Conservation (phyloP, 1,140 invertebrate species). For the Medauroidea extradentata region DNA sequence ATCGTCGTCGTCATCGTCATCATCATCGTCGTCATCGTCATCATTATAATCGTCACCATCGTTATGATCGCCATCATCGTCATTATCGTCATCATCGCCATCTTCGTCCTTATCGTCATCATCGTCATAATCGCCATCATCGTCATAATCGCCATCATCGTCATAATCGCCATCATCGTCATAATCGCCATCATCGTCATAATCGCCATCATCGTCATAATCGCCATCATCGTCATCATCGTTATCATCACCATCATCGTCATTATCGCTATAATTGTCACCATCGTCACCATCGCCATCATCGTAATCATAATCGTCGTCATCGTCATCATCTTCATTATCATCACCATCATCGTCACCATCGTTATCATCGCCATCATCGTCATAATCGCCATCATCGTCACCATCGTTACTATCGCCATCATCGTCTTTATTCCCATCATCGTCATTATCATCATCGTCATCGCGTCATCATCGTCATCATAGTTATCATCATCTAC, state of each 20-base stretch:
- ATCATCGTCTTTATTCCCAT: background rate
- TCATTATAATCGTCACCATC: conserved; percentile 5
- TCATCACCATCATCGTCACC: conserved; percentile 1
- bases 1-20: background rate
- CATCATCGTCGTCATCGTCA: conserved; percentile 4
- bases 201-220: background rate
- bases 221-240: conserved; percentile 2
- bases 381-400: background rate
- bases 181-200: background rate
- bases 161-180: background rate
- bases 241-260: conserved; percentile 1
- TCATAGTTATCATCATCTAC: background rate
- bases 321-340: conserved; percentile 1
- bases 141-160: background rate
- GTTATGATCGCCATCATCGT: background rate
- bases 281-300: background rate
- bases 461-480: too few relatives aligned
- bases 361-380: background rate
- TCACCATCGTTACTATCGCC: background rate
- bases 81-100: conserved; percentile 1
- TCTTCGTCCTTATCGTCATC: conserved; percentile 3
- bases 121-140: background rate
- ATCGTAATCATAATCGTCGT: background rate
- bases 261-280: background rate
- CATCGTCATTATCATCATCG: background rate